Percentiles rank a stretch among this genome's conserved stretches.
These are phyloP conservation scores for Pteropus rufus DNA, from an alignment of 2,797 vertebrate genomes.

Conservation along the genomic window DNA sequence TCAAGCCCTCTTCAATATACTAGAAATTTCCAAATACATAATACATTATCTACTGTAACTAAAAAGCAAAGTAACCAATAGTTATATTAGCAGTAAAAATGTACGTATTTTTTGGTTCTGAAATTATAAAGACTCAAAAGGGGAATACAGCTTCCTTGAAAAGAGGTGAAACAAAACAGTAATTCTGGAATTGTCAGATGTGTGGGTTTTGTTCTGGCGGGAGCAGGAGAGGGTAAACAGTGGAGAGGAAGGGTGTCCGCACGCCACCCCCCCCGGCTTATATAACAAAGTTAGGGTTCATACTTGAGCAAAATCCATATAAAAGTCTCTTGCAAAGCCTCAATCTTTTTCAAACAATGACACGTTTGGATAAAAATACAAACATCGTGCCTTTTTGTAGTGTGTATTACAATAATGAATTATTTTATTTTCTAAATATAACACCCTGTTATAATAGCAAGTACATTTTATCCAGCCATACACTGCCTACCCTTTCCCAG, in stretches of 20 bases:
- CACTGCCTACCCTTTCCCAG: neutral
- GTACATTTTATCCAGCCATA: neutral
- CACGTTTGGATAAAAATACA: neutral
- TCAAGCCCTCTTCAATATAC: neutral
- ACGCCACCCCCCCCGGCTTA: neutral
- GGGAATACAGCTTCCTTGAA: neutral
- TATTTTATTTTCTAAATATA: neutral
- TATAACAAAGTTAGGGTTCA: neutral
- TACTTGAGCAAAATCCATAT: neutral
- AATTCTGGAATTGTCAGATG: neutral
- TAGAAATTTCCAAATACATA: neutral
- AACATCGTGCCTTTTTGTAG: neutral
- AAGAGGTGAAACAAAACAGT: neutral
- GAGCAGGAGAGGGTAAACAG: neutral
- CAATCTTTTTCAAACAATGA: neutral
- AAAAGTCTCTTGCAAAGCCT: neutral
- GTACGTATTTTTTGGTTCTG: neutral
- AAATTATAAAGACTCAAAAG: neutral
- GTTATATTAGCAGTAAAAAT: neutral
- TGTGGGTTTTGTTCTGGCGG: neutral
- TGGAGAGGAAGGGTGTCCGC: too few species aligned
- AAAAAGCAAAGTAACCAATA: neutral
- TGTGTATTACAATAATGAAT: neutral
- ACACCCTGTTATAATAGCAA: neutral
- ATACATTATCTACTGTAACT: neutral